phyloP scores from a whole-genome alignment of 2,888 invertebrate species.

The Octonoba sinensis region DNA sequence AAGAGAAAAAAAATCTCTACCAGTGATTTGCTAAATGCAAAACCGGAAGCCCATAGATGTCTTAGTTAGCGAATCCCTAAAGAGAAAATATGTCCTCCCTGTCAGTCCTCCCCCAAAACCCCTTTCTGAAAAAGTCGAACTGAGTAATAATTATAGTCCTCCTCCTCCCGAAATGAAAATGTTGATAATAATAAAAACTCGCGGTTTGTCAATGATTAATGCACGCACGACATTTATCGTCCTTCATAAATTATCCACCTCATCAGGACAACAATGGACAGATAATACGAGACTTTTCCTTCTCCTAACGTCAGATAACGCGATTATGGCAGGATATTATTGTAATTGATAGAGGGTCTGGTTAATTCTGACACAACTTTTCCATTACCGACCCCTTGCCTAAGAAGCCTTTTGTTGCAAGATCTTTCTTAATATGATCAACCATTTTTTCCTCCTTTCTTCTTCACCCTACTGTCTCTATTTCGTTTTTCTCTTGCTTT shows the following conservation, averaged over 20 bases:
- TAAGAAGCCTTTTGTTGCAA: constrained; percentile 46
- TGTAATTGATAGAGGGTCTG: constrained; percentile 63
- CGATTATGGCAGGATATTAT: constrained; percentile 62
- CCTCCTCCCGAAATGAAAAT: constrained; percentile 23
- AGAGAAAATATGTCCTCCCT: constrained; percentile 41
- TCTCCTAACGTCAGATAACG: constrained; percentile 50
- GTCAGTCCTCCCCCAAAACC: neutral
- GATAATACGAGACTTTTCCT: constrained; percentile 50
- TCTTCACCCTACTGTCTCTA: constrained; percentile 4
- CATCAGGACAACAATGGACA: constrained; percentile 55
- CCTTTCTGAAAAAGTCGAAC: constrained; percentile 36
- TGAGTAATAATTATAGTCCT: constrained; percentile 47
- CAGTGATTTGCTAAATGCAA: too few species aligned
- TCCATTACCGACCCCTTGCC: constrained; percentile 57
- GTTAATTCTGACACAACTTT: constrained; percentile 64
- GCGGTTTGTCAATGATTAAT: constrained; percentile 62
- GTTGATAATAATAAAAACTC: constrained; percentile 18
- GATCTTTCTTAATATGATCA: constrained; percentile 58
- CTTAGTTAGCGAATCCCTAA: constrained; percentile 28
- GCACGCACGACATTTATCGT: constrained; percentile 58
- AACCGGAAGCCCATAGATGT: constrained; percentile 21
- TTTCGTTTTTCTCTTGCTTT: constrained; percentile 16
- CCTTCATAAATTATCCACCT: constrained; percentile 60
- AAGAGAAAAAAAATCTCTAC: too few species aligned
- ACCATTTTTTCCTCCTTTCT: constrained; percentile 7